Percentiles rank a stretch among this genome's conserved stretches.
Conservation (phyloP, 2,113 vertebrate genomes). For the Budorcas taxicolor region DNA sequence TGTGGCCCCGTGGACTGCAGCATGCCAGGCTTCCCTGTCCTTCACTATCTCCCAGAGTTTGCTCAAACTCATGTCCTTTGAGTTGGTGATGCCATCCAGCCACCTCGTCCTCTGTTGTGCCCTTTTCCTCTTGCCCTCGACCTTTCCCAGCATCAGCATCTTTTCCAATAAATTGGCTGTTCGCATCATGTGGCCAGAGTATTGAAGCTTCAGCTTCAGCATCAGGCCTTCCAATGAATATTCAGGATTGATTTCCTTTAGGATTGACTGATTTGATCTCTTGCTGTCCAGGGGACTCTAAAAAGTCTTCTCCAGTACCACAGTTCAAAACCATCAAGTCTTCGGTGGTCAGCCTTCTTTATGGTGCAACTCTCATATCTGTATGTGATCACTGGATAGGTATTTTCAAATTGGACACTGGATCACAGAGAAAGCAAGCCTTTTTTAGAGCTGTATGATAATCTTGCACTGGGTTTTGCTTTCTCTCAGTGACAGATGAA, state of each 20-base stretch:
- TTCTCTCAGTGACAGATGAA: constrained; percentile 75
- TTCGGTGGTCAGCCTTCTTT: fast-evolving
- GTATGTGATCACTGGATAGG: not conserved
- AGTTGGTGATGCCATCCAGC: not conserved
- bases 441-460: constrained; percentile 56
- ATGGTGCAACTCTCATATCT: not conserved
- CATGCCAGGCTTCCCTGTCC: not conserved
- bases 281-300: not conserved
- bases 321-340: not conserved
- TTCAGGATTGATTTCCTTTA: not conserved
- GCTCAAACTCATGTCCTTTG: not conserved
- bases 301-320: not conserved
- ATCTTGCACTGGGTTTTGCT: constrained; percentile 72
- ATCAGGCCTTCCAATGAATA: not conserved
- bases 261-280: not conserved
- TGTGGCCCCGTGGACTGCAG: not conserved
- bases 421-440: constrained; percentile 70
- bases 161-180: not conserved
- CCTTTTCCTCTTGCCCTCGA: not conserved
- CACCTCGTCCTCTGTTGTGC: not conserved
- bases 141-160: not conserved
- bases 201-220: not conserved
- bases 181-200: not conserved
- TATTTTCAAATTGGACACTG: constrained; percentile 65
- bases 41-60: not conserved